A percentile compares a stretch with the other conserved stretches of the same genome.
These are phyloP conservation scores for Microtus oregoni DNA, from an alignment of 2,113 vertebrate species.

Conservation along the genomic window DNA sequence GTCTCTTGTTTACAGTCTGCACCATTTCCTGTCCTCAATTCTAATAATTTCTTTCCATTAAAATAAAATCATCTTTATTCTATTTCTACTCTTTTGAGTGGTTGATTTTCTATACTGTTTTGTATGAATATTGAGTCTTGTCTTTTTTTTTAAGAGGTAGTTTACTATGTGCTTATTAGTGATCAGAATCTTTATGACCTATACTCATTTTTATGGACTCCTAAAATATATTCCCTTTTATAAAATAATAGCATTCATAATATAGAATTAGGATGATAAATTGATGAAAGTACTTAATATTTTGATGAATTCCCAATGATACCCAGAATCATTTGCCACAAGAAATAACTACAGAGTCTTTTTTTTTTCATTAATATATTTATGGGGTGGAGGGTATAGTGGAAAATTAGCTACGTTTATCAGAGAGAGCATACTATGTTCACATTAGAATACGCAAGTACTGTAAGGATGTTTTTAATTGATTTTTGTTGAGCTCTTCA, in stretches of 20 bases:
- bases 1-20: background rate
- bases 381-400: background rate
- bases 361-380: background rate
- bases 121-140: background rate
- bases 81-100: background rate
- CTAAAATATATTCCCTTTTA: background rate
- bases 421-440: background rate
- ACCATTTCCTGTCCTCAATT: background rate
- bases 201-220: background rate
- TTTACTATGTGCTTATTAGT: background rate
- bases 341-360: background rate
- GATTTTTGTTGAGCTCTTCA: too few relatives aligned
- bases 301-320: constrained; percentile 3
- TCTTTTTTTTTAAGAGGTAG: background rate
- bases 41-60: background rate
- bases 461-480: too few relatives aligned
- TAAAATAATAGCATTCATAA: background rate
- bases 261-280: background rate
- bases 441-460: too few relatives aligned
- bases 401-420: background rate
- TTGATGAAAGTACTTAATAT: background rate
- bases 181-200: background rate
- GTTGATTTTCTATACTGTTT: background rate
- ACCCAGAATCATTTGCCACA: background rate
- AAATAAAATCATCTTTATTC: background rate